Percentiles rank a stretch among this genome's conserved stretches.
phyloP scores from a whole-genome alignment of 2,797 vertebrate genomes.

The Tenualosa thibaudeaui region DNA sequence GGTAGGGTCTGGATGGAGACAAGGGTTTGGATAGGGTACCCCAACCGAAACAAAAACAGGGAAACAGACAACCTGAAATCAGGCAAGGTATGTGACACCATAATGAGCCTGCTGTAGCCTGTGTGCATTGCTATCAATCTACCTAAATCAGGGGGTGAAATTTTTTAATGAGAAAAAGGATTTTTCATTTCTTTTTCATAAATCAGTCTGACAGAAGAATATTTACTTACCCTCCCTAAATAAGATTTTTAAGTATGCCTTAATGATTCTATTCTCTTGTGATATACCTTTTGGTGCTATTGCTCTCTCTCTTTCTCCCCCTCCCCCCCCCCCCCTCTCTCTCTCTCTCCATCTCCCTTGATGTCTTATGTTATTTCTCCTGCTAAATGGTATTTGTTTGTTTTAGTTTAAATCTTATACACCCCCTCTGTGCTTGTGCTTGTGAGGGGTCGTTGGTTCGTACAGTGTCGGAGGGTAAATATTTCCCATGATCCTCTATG shows the following conservation, averaged over 20 bases:
- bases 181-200: neutral
- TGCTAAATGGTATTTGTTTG: slow-evolving; percentile 6
- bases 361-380: slow-evolving; percentile 12
- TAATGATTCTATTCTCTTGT: neutral
- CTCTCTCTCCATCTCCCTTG: neutral
- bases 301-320: neutral
- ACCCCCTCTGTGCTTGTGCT: neutral
- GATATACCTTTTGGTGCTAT: neutral
- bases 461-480: slow-evolving; percentile 17
- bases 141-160: neutral
- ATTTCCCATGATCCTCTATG: slow-evolving; percentile 20
- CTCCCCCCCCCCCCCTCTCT: neutral
- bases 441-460: neutral
- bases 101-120: neutral
- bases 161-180: neutral
- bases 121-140: neutral
- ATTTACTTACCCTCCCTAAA: neutral
- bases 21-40: neutral
- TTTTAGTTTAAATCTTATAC: slow-evolving; percentile 9
- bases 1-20: too few species aligned
- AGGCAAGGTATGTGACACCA: neutral
- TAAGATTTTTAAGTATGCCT: neutral
- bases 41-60: neutral
- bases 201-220: neutral
- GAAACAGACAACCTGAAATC: neutral